Conservation (phyloP, 2,797 vertebrate genomes). For the Siniperca scherzeri region DNA sequence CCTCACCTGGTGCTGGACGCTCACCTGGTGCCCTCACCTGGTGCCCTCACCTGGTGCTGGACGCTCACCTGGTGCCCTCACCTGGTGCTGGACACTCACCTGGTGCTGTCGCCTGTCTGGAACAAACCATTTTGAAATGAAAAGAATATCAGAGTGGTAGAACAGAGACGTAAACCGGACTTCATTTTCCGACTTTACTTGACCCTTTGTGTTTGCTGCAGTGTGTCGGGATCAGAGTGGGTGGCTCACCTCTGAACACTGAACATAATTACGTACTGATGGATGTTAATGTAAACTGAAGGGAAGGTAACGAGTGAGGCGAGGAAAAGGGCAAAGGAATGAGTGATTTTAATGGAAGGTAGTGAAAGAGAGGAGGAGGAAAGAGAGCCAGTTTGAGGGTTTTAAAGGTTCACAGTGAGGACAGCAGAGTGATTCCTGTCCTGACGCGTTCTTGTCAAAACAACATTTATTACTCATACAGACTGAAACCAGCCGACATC, state of each 20-base stretch:
- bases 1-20: background rate
- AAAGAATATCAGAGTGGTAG: background rate
- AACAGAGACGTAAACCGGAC: too few species aligned
- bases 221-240: slow-evolving; percentile 6
- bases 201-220: too few species aligned
- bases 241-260: slow-evolving; percentile 19
- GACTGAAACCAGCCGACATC: slow-evolving; percentile 34
- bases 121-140: background rate
- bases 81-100: background rate
- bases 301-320: slow-evolving; percentile 36
- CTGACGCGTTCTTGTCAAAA: slow-evolving; percentile 72
- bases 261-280: slow-evolving; percentile 36
- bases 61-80: background rate
- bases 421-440: slow-evolving; percentile 74
- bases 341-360: slow-evolving; percentile 55
- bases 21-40: background rate
- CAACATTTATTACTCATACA: slow-evolving; percentile 69
- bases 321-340: slow-evolving; percentile 9
- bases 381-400: slow-evolving; percentile 6
- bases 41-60: background rate
- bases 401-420: slow-evolving; percentile 67
- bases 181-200: too few species aligned
- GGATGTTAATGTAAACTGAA: slow-evolving; percentile 35
- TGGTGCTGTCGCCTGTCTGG: background rate
- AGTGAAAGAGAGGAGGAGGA: slow-evolving; percentile 37